Conservation (phyloP, 2,797 vertebrate species). For the Notoglanidium macrostoma region DNA sequence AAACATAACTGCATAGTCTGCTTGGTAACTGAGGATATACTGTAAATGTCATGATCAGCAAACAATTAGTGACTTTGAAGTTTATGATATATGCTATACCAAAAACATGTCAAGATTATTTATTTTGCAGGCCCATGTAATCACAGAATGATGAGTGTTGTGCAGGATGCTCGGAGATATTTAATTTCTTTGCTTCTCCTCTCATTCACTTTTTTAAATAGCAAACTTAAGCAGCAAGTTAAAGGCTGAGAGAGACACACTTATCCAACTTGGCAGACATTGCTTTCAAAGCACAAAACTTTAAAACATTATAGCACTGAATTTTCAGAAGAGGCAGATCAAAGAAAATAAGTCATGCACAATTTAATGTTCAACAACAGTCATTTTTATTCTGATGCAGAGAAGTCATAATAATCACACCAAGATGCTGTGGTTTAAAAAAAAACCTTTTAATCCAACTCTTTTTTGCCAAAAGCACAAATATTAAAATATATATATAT, state of each 20-base stretch:
- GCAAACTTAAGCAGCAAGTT: neutral
- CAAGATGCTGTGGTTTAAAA: neutral
- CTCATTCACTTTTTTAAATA: neutral
- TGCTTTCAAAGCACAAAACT: neutral
- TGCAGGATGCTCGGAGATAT: neutral
- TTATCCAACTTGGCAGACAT: neutral
- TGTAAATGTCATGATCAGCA: neutral
- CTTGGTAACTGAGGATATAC: neutral
- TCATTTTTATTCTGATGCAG: neutral
- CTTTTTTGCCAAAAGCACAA: neutral
- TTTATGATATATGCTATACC: neutral
- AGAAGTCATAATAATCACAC: neutral
- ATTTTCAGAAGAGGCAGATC: neutral
- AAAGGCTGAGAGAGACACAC: neutral
- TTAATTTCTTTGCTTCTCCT: neutral
- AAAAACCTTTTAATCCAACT: slow-evolving; percentile 1
- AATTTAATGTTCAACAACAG: neutral
- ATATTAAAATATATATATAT: neutral
- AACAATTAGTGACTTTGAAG: neutral
- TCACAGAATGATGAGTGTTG: neutral
- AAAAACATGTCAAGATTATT: neutral
- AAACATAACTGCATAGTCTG: neutral
- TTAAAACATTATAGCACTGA: neutral
- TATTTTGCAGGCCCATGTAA: neutral
- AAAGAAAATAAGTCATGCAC: neutral